Conservation (phyloP, 2,113 vertebrate species). For the Perca schrenkii region DNA sequence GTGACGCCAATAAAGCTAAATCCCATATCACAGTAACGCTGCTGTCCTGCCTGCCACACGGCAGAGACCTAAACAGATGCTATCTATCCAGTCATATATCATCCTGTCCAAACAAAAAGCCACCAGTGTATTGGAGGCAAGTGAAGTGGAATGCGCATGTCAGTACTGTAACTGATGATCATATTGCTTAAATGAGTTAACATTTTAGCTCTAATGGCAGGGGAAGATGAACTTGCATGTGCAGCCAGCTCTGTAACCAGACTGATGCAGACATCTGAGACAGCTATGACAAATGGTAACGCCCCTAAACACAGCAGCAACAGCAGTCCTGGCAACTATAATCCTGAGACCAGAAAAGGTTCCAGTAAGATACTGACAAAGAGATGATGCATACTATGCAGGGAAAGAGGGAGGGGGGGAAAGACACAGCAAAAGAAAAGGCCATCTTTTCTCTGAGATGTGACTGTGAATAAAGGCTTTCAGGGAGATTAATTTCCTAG, state of each 20-base stretch:
- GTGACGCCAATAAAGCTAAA: conserved; percentile 23
- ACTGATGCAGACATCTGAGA: conserved; percentile 58
- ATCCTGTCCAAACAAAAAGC: conserved; percentile 73
- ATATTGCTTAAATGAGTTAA: conserved; percentile 70
- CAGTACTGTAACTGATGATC: conserved; percentile 75
- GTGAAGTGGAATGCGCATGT: conserved; percentile 65
- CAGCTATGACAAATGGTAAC: conserved; percentile 63
- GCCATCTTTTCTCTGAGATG: conserved; percentile 54
- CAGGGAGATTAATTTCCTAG: conserved; percentile 72
- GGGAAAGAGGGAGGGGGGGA: background rate
- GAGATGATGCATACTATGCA: conserved; percentile 3
- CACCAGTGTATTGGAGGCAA: conserved; percentile 54
- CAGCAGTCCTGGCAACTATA: conserved; percentile 43
- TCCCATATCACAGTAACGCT: conserved; percentile 32
- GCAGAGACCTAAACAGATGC: conserved; percentile 70
- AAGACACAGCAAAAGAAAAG: conserved; percentile 26
- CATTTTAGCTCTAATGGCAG: conserved; percentile 72
- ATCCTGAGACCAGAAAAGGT: conserved; percentile 26
- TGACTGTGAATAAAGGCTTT: conserved; percentile 66
- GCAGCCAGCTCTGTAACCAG: conserved; percentile 52
- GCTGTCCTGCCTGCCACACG: conserved; percentile 42
- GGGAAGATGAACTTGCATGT: conserved; percentile 64
- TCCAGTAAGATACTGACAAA: conserved; percentile 43
- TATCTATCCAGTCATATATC: conserved; percentile 69
- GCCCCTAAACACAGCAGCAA: conserved; percentile 32